These are phyloP conservation scores for Antheraea assamensis DNA, from an alignment of 2,888 invertebrate species.

Conservation along the genomic window DNA sequence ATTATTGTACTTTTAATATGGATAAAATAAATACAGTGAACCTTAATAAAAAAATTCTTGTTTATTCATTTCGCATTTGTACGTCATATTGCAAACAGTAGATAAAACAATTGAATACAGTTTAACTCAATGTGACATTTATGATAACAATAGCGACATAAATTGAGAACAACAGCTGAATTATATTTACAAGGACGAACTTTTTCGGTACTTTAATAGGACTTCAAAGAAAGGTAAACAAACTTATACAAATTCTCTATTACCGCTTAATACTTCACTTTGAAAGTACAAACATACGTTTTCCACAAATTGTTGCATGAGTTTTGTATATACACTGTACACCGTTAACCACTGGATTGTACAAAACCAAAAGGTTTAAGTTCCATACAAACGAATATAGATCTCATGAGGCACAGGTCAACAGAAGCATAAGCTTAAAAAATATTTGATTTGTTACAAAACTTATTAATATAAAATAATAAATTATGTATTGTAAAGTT, in stretches of 20 bases:
- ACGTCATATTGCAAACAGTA: neutral
- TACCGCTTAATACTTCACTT: neutral
- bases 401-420: too few relatives aligned
- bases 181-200: neutral
- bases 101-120: neutral
- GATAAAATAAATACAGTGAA: constrained; percentile 32
- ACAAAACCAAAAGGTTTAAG: too few relatives aligned
- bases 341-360: too few relatives aligned
- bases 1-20: constrained; percentile 34
- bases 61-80: neutral
- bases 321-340: too few relatives aligned
- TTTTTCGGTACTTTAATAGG: neutral
- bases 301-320: neutral
- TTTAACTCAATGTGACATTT: neutral
- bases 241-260: neutral
- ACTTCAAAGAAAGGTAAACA: neutral
- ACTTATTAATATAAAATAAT: too few relatives aligned
- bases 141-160: neutral
- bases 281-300: neutral
- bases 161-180: neutral
- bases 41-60: neutral
- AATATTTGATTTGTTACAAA: too few relatives aligned
- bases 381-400: too few relatives aligned
- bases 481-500: too few relatives aligned
- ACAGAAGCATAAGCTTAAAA: too few relatives aligned